These are phyloP conservation scores for Drosophila lacteicornis DNA, from an alignment of 1,140 invertebrate genomes.

Conservation along the genomic window DNA sequence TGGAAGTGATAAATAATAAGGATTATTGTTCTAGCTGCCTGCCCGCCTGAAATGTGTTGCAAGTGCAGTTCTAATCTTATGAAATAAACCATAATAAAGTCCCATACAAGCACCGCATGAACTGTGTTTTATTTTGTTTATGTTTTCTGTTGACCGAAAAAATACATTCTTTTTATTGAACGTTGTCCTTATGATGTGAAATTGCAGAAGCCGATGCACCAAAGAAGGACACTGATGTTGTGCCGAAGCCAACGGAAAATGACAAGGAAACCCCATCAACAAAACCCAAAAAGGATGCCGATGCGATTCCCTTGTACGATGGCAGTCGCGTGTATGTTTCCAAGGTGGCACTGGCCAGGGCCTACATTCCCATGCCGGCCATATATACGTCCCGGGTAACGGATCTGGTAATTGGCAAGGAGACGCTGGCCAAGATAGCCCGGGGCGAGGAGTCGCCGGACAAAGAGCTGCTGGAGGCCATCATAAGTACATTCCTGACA, in stretches of 20 bases:
- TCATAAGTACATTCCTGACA: constrained; percentile 72
- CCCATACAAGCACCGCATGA: constrained; percentile 9
- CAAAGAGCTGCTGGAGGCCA: constrained; percentile 54
- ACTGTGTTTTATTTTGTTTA: constrained; percentile 59
- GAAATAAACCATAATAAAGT: constrained; percentile 24
- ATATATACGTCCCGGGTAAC: constrained; percentile 74
- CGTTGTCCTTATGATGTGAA: not conserved
- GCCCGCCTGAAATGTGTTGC: not conserved
- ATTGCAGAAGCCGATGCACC: constrained; percentile 23
- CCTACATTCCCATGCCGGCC: constrained; percentile 58
- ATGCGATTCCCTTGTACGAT: constrained; percentile 59
- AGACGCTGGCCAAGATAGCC: constrained; percentile 54
- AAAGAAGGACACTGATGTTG: not conserved
- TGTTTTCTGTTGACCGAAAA: constrained; percentile 3
- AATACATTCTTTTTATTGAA: not conserved
- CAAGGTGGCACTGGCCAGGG: constrained; percentile 57
- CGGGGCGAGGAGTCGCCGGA: constrained; percentile 27
- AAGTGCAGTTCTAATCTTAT: constrained; percentile 4
- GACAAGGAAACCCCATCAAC: not conserved
- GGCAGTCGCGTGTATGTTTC: constrained; percentile 66
- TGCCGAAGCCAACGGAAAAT: not conserved
- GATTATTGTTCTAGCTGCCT: not conserved
- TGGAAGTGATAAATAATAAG: constrained; percentile 4
- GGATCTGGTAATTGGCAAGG: constrained; percentile 78
- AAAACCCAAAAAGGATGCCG: constrained; percentile 34